Conservation (phyloP, 2,797 vertebrate species). For the Acanthurus tractus region DNA sequence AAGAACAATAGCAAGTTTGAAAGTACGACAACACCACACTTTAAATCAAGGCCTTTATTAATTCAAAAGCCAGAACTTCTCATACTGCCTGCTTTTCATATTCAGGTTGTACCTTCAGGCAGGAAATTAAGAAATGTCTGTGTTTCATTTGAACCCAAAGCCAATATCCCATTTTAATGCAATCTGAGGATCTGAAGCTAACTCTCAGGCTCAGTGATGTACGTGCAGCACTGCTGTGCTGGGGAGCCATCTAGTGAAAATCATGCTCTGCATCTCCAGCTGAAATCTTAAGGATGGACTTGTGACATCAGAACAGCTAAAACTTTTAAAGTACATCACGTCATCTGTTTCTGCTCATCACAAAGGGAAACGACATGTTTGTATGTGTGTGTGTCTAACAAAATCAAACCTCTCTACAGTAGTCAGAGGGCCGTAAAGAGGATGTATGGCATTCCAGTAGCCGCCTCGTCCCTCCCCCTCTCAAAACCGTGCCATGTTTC, state of each 20-base stretch:
- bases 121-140: background rate
- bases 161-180: background rate
- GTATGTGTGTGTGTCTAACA: background rate
- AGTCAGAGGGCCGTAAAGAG: slow-evolving; percentile 41
- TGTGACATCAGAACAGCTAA: background rate
- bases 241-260: background rate
- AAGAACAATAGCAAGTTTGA: too few relatives aligned
- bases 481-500: slow-evolving; percentile 37
- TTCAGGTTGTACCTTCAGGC: background rate
- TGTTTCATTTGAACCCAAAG: background rate
- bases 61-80: background rate
- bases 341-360: background rate
- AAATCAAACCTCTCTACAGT: slow-evolving; percentile 14
- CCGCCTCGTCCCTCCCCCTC: slow-evolving; percentile 28
- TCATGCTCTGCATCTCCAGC: background rate
- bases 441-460: slow-evolving; percentile 59
- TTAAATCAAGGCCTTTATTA: background rate
- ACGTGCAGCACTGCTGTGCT: background rate
- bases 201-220: background rate
- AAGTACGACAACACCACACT: background rate
- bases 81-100: background rate
- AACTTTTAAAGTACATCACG: background rate
- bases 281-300: background rate
- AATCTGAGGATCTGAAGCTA: background rate
- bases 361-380: background rate